phyloP scores from a whole-genome alignment of 2,113 vertebrate species.

The Cyanoramphus novaezelandiae region DNA sequence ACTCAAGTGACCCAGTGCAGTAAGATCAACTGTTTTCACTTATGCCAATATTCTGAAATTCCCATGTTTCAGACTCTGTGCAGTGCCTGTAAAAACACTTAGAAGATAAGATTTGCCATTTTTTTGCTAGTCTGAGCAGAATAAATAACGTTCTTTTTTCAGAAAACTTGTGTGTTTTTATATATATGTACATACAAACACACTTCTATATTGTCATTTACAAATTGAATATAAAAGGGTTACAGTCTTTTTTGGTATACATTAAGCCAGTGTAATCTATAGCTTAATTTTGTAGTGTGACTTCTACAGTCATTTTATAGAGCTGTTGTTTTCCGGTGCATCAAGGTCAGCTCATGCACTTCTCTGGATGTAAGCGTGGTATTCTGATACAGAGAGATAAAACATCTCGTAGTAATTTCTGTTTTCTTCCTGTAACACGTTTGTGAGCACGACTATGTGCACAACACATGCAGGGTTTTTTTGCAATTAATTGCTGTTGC shows the following conservation, averaged over 20 bases:
- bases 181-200: background rate
- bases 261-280: background rate
- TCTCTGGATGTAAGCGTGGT: background rate
- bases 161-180: fast-evolving
- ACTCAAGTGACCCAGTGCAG: background rate
- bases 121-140: background rate
- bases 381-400: background rate
- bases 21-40: background rate
- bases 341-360: background rate
- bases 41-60: background rate
- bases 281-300: background rate
- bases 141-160: background rate
- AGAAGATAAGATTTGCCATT: background rate
- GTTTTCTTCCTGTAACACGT: background rate
- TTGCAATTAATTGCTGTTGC: background rate
- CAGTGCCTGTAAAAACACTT: background rate
- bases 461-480: background rate
- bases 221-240: background rate
- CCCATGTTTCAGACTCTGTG: background rate
- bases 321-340: background rate
- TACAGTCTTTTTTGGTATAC: background rate
- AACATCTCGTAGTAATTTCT: background rate
- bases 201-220: background rate
- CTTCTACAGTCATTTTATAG: background rate
- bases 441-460: background rate